Conservation (phyloP, 2,797 vertebrate species). For the Remorina albescens region DNA sequence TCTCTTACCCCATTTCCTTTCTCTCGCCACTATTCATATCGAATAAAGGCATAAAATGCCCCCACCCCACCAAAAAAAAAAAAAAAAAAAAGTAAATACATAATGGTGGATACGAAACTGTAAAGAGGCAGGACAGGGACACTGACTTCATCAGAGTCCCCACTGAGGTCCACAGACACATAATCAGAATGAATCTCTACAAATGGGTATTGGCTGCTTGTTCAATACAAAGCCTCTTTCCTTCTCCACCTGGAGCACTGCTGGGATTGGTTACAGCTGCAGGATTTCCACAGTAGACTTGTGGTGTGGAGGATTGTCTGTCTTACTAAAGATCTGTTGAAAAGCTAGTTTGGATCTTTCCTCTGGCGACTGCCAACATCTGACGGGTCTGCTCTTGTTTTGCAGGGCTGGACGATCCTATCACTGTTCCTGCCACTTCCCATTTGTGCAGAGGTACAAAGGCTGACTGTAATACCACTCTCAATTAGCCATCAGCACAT, state of each 20-base stretch:
- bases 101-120: too few species aligned
- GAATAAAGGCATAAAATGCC: too few species aligned
- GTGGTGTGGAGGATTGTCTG: constrained; percentile 17
- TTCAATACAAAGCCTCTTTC: constrained; percentile 41
- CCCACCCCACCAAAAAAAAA: too few species aligned
- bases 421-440: constrained; percentile 25
- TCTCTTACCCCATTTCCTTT: too few species aligned
- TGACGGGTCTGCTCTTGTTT: constrained; percentile 23
- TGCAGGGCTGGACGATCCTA: constrained; percentile 34
- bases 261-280: constrained; percentile 63
- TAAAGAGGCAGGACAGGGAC: too few species aligned
- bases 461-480: background rate
- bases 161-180: too few species aligned
- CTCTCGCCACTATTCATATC: too few species aligned
- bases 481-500: background rate
- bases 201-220: constrained; percentile 7
- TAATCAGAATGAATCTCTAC: constrained; percentile 1
- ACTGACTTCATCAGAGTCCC: too few species aligned
- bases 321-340: constrained; percentile 30
- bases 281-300: constrained; percentile 20
- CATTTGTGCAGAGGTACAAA: constrained; percentile 57
- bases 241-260: constrained; percentile 44
- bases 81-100: too few species aligned
- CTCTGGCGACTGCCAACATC: constrained; percentile 17
- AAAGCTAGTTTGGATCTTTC: constrained; percentile 36